A percentile compares a stretch with the other conserved stretches of the same genome.
Evolutionary conservation across 2,113 vertebrate species (phyloP).

Genomic region (Rhombomys opimus): DNA sequence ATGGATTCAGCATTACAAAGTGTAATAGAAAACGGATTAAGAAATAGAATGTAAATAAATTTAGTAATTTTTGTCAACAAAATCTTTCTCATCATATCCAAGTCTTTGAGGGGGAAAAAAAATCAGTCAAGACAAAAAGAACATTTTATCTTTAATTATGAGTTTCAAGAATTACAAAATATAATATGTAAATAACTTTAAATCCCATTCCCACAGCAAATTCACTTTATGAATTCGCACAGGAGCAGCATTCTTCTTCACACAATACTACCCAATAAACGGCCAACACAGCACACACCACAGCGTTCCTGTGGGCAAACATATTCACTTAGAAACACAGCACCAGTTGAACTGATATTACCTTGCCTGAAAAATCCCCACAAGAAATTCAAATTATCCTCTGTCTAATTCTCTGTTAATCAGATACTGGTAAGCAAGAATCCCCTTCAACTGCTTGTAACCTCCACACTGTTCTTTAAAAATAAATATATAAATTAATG

Average conservation of each 20-base stretch:
- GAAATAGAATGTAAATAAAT: not conserved
- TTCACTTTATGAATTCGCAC: constrained; percentile 40
- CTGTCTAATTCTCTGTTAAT: constrained; percentile 8
- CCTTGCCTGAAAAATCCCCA: not conserved
- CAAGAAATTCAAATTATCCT: constrained; percentile 36
- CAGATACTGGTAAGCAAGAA: constrained; percentile 10
- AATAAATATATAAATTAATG: constrained; percentile 6
- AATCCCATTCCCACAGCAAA: constrained; percentile 17
- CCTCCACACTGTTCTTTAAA: not conserved
- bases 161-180: constrained; percentile 31
- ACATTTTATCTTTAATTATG: constrained; percentile 37
- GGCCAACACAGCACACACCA: not conserved
- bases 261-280: not conserved
- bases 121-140: constrained; percentile 45
- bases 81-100: not conserved
- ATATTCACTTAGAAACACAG: not conserved
- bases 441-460: not conserved
- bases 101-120: constrained; percentile 4
- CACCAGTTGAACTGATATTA: not conserved
- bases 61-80: constrained; percentile 34
- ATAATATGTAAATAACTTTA: not conserved
- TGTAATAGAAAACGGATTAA: not conserved
- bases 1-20: not conserved
- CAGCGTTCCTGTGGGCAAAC: not conserved
- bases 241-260: constrained; percentile 16